Evolutionary conservation across 2,113 vertebrate genomes (phyloP), one percentile per base, ranked within the genome.

Genomic region (Corythaeola cristata): DNA sequence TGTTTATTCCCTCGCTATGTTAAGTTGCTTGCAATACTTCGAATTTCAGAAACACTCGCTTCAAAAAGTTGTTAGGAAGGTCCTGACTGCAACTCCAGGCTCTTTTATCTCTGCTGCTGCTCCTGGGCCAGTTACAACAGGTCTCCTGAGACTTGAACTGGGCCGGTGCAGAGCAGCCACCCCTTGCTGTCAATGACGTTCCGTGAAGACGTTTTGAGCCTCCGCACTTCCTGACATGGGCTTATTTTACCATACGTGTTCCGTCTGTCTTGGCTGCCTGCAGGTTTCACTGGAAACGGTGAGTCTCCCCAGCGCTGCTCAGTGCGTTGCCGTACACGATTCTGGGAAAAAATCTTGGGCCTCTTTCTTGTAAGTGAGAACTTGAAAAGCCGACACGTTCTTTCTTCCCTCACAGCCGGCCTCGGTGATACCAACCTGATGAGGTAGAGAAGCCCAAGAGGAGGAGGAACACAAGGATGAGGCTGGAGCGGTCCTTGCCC

Each of bases 141-240:
- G 4, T 49, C 73, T 37, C 30, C 59, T 1, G 9, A 47, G 68
- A 6, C 52, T 23, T 2, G 45, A 52, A 2, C 19, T 1, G n/a
- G 45, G 63, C 79, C 37, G 63, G 8, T 3, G 76, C 79, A 39
- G 59, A n/a, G 79, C 73, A 41, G 74, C 87, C 94, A 14, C 91
- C 89, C 93, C 81, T 91, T 5, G 58, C 69, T 60, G 44, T 0
- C 9, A 4, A 0, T 91, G 97, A 97, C 95, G 91, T 80, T 23
- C 74, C 4, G 3, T 4, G 53, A 24, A 58, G 86, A 50, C n/a
- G 3, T 75, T 81, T 91, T 44, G 91, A 93, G 62, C 44, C 83
- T 90, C 93, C 0, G 15, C 91, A 92, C 88, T 97, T 97, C 97
- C 97, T 96, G 97, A 45, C 77, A 37, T 6, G 73, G 59, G 63